Percentiles rank a stretch among this genome's conserved stretches.
Evolutionary conservation across 2,888 invertebrate species (phyloP).

Genomic region (Synergus laeviventris): DNA sequence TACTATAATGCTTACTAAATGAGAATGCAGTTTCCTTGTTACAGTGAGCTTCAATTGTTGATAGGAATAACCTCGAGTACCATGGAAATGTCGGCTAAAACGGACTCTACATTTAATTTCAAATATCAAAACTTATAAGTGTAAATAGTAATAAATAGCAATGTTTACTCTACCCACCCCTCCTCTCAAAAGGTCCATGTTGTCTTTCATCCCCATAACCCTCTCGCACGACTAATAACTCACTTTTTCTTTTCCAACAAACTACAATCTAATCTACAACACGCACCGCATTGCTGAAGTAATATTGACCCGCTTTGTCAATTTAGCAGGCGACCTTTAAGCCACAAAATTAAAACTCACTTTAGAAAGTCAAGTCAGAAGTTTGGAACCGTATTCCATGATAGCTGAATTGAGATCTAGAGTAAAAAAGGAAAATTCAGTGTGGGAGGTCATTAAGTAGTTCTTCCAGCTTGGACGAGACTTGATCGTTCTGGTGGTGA

Average conservation of each 20-base stretch:
- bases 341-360: not conserved
- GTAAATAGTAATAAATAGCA: no score
- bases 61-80: no score
- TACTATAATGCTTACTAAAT: no score
- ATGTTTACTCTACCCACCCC: not conserved
- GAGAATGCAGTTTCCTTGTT: no score
- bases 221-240: conserved; percentile 54
- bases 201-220: conserved; percentile 50
- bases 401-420: not conserved
- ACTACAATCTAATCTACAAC: conserved; percentile 68
- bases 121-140: no score
- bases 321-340: not conserved
- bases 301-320: conserved; percentile 57
- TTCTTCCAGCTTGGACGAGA: conserved; percentile 40
- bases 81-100: no score
- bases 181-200: conserved; percentile 6
- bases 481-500: conserved; percentile 55
- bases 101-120: no score
- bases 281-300: conserved; percentile 56
- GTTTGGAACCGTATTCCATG: not conserved
- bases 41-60: no score
- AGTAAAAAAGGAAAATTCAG: not conserved
- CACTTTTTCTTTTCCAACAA: conserved; percentile 64
- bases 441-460: not conserved
- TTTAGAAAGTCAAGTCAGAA: not conserved